phyloP scores from a whole-genome alignment of 2,113 vertebrate species.

The Megalops atlanticus region DNA sequence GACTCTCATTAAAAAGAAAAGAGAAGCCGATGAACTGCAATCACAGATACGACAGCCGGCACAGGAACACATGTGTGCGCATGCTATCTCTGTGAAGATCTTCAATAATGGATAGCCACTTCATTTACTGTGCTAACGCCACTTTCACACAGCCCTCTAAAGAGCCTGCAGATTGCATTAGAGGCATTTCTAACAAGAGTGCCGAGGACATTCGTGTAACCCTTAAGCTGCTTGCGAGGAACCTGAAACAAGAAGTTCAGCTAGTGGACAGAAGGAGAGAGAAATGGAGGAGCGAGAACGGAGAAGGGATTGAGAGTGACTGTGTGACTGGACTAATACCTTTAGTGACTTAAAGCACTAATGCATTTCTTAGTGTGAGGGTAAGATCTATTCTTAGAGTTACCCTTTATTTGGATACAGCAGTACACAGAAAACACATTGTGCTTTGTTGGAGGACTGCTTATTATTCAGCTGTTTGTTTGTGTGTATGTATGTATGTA shows the following conservation, averaged over 20 bases:
- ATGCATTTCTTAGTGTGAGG: neutral
- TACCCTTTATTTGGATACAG: neutral
- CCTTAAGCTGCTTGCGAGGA: neutral
- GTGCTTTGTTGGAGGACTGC: too few species aligned
- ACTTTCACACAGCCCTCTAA: neutral
- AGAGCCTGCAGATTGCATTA: neutral
- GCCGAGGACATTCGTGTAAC: neutral
- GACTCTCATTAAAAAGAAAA: neutral
- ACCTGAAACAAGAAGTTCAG: neutral
- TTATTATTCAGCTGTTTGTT: too few species aligned
- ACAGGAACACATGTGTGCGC: too few species aligned
- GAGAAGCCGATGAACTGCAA: neutral
- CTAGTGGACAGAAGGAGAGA: neutral
- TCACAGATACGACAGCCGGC: neutral
- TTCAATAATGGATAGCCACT: conserved; percentile 12
- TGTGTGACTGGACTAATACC: neutral
- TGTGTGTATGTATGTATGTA: too few species aligned
- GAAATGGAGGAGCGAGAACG: neutral
- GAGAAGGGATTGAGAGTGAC: neutral
- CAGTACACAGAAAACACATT: neutral
- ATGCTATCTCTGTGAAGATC: neutral
- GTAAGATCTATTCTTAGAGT: neutral
- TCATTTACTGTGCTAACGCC: neutral
- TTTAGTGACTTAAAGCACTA: neutral
- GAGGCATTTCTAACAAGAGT: neutral